Conservation (phyloP, 1,140 invertebrate genomes). For the Elymnias hypermnestra region DNA sequence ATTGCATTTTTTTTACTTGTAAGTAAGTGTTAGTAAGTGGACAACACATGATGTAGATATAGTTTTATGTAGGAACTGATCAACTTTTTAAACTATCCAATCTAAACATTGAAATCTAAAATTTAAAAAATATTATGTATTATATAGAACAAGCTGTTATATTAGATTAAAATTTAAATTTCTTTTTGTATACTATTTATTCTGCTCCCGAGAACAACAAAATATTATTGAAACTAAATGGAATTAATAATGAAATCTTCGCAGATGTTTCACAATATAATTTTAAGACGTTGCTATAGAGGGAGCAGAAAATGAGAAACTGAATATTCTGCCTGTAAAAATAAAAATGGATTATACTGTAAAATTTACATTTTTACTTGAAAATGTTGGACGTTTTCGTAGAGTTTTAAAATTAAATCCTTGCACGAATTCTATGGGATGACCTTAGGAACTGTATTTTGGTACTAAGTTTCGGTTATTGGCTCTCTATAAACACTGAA, state of each 20-base stretch:
- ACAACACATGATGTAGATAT: no score
- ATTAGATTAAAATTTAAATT: not conserved
- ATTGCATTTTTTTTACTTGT: no score
- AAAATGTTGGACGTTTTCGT: conserved; percentile 7
- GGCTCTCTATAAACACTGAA: conserved; percentile 11
- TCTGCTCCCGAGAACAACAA: no score
- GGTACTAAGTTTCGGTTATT: conserved; percentile 12
- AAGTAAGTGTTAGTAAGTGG: no score
- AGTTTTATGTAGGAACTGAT: no score
- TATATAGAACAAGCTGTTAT: no score
- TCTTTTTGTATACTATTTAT: no score
- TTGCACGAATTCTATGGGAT: conserved; percentile 6
- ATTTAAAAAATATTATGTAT: no score
- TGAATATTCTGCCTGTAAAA: conserved; percentile 6
- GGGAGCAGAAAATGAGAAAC: no score
- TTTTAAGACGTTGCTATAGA: not conserved
- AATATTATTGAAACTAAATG: conserved; percentile 1
- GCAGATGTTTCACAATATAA: not conserved
- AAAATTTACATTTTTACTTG: conserved; percentile 8
- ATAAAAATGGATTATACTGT: conserved; percentile 1
- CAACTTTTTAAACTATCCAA: no score
- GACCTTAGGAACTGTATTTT: conserved; percentile 4
- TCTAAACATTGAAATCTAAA: no score
- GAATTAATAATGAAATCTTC: conserved; percentile 2
- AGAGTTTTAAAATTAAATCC: conserved; percentile 9